Base-by-base conservation (phyloP, 1,140 invertebrate genomes). In the Drosophila willistoni region DNA sequence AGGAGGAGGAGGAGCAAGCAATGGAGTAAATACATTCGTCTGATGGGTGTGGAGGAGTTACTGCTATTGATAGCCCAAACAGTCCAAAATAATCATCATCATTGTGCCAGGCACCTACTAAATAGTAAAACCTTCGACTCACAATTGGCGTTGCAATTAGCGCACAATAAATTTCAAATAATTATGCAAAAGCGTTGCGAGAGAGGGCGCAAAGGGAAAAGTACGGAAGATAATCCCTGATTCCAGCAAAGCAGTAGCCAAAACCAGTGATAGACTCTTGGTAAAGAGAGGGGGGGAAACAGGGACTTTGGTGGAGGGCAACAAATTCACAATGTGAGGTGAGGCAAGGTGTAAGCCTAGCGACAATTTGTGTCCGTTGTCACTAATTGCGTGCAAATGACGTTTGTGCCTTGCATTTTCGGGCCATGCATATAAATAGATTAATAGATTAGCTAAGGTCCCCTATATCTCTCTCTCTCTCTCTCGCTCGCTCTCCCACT, bases 301-400 rank as follows among this genome's bases (percentile, higher is more conserved):
- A 29, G 29, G 29, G 29, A 29, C 1, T 25, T 25, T 25, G 1
- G 14, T 5, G 7, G 44, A 7, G 14, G 14, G 44, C 6, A 7
- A 14, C 6, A 44, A 5, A 44, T 7, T 6, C 7, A 47, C 14
- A 17, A 7, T 3, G 44, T 3, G 44, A 51, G 44, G 19, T 9
- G 19, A 22, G 44, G 44, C 44, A 10, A 51, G 44, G 44, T 51
- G 44, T 51, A 29, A 54, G 33, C 4, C 7, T 17, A 63, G 62
- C 72, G 71, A 60, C 76, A 73, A 77, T 86, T 82, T 72, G 77
- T 75, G 73, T 76, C 73, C 73, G 76, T 77, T 87, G 84, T 84
- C 84, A 87, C 84, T 87, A 87, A 87, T 87, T 90, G 84, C 78
- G 84, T 89, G 84, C 84, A 87, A 87, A 87, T 87, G 80, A 77